phyloP scores from a whole-genome alignment of 2,113 vertebrate genomes.

The Oostethus manadensis region DNA sequence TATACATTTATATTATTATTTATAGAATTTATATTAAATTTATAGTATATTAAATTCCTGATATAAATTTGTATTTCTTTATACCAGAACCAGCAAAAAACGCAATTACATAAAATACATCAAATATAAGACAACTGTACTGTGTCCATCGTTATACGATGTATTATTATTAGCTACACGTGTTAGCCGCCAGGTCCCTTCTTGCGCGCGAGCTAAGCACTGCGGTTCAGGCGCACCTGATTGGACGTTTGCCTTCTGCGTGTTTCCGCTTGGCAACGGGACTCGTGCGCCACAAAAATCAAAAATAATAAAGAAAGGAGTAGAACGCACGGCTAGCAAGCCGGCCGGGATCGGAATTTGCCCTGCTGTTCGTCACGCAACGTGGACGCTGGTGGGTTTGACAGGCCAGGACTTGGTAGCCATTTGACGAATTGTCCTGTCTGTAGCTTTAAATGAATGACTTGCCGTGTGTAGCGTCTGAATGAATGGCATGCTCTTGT shows the following conservation, averaged over 20 bases:
- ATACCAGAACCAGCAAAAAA: too few relatives aligned
- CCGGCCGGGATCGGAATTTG: background rate
- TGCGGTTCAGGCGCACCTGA: constrained; percentile 31
- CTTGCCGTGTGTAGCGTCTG: background rate
- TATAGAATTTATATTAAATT: too few relatives aligned
- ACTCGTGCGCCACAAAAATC: constrained; percentile 34
- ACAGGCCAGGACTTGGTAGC: constrained; percentile 53
- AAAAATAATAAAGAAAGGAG: background rate
- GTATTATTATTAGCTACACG: too few relatives aligned
- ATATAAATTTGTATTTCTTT: too few relatives aligned
- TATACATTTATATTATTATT: too few relatives aligned
- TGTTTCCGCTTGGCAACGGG: constrained; percentile 69
- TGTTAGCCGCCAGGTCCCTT: background rate
- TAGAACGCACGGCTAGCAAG: background rate
- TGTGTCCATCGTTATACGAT: too few relatives aligned
- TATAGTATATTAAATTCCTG: too few relatives aligned
- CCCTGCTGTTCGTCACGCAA: too few relatives aligned
- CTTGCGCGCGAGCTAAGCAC: background rate
- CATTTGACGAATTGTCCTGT: constrained; percentile 4
- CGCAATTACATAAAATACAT: too few relatives aligned
- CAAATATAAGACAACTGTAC: too few relatives aligned
- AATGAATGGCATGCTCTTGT: background rate
- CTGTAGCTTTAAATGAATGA: background rate
- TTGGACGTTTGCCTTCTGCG: constrained; percentile 50
- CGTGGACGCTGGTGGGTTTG: background rate